Conservation (phyloP, 1,140 invertebrate genomes). For the Drosophila equinoxialis region DNA sequence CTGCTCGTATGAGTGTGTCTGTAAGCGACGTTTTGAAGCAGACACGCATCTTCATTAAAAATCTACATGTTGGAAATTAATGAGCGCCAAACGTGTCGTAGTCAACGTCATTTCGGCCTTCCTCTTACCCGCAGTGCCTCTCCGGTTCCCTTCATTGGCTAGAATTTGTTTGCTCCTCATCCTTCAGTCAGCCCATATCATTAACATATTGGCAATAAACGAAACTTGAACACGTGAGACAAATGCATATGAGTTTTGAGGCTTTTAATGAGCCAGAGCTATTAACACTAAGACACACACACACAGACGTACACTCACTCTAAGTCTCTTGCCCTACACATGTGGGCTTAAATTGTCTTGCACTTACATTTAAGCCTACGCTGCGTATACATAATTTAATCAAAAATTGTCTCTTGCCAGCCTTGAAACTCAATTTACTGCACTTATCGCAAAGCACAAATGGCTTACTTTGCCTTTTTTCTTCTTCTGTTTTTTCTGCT, state of each 20-base stretch:
- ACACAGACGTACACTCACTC: not conserved
- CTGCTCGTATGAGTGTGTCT: constrained; percentile 13
- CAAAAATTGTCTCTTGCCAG: not conserved
- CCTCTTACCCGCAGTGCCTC: not conserved
- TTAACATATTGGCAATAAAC: constrained; percentile 68
- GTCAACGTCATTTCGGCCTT: constrained; percentile 7
- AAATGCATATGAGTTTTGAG: constrained; percentile 75
- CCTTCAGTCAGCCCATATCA: not conserved
- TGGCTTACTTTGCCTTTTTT: constrained; percentile 37
- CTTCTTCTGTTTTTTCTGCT: not conserved
- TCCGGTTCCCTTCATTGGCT: not conserved
- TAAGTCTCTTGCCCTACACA: constrained; percentile 29
- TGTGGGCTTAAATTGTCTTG: not conserved
- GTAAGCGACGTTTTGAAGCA: constrained; percentile 24
- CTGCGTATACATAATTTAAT: constrained; percentile 42
- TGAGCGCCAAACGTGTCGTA: constrained; percentile 63
- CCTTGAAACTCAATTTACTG: constrained; percentile 9
- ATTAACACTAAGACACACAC: constrained; percentile 58
- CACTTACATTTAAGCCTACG: constrained; percentile 24
- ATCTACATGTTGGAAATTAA: constrained; percentile 75
- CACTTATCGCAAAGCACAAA: constrained; percentile 12
- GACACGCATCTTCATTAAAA: constrained; percentile 74
- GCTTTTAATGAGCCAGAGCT: constrained; percentile 57
- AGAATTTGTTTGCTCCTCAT: no score
- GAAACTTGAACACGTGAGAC: constrained; percentile 65